Evolutionary conservation across 2,797 vertebrate species (phyloP).

Genomic region (Bradypus variegatus): DNA sequence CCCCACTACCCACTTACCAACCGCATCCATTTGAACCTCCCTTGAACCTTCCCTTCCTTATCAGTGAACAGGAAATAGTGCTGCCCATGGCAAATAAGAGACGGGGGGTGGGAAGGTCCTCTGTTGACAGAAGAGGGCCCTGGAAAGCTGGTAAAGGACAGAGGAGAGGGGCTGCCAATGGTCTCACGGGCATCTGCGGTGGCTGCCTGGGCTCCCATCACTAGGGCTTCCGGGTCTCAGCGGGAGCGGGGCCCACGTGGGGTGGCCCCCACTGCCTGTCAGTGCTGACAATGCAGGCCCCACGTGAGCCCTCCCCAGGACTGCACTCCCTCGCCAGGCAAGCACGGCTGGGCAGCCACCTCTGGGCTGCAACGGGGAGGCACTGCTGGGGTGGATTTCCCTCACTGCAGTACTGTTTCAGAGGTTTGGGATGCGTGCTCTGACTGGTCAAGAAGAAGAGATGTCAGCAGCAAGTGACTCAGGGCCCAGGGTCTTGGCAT

Average conservation of each 20-base stretch:
- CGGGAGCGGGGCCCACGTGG: background rate
- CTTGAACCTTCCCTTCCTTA: background rate
- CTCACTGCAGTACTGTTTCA: background rate
- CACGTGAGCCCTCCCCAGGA: background rate
- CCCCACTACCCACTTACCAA: background rate
- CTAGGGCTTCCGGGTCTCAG: slow-evolving; percentile 36
- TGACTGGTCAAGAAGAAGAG: background rate
- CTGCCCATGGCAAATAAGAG: background rate
- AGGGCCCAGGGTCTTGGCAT: background rate
- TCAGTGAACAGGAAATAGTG: background rate
- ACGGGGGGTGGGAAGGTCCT: background rate
- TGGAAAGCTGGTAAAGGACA: too few species aligned
- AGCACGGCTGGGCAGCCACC: slow-evolving; percentile 35
- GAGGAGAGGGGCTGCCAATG: too few species aligned
- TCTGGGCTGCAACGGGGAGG: background rate
- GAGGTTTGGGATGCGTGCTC: background rate
- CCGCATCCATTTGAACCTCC: background rate
- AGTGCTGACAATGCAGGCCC: background rate
- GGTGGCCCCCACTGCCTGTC: background rate
- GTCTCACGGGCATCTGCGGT: too few species aligned
- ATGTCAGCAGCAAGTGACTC: rapidly evolving
- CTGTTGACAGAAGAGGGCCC: too few species aligned
- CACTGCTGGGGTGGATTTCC: background rate
- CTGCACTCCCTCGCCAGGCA: background rate
- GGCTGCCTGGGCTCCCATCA: background rate